Evolutionary conservation across 2,888 invertebrate species (phyloP), one percentile per base, ranked within the genome.

Genomic region (Caenorhabditis angaria): DNA sequence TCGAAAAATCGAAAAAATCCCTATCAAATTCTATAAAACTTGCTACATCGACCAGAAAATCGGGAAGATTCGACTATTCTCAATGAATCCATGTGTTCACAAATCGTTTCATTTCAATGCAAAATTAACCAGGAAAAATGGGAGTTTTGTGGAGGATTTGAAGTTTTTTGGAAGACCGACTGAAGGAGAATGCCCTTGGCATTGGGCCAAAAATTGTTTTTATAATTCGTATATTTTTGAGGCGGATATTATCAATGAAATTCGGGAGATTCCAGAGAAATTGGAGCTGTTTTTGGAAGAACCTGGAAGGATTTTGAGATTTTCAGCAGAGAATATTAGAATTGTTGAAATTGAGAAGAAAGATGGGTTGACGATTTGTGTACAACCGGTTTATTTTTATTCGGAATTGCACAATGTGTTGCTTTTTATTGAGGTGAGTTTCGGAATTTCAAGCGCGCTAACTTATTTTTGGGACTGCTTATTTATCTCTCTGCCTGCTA

Each of bases 361-460:
- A 20, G 20, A 35, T 4, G 80, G 78, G 0, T 50, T 80, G 6
- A 73, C 78, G 3, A 69, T 82, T 12, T 82, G 82, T 58, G 70
- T 82, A 6, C 80, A 77, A 22, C 80, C 82, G 0, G 70, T 82
- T 12, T 82, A 80, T 53, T 82, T 79, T 79, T 79, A 75, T 60
- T 68, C 78, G 0, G 74, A 77, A 50, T 76, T 72, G 59, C 71
- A 71, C 25, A 76, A 74, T 29, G 61, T 82, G 29, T 64, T 77
- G 1, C 60, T 76, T 8, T 82, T 80, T 55, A 50, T 82, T 29
- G 80, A 71, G 66, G 70, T 71, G 2, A 32, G 32, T 32, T 10
- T 8, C 6, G 41, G 41, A n/a, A n/a, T n/a, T n/a, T n/a, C n/a
- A n/a, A n/a, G n/a, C n/a, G n/a, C n/a, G n/a, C n/a, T n/a, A n/a